phyloP scores from a whole-genome alignment of 2,797 vertebrate genomes.

The Choloepus didactylus region DNA sequence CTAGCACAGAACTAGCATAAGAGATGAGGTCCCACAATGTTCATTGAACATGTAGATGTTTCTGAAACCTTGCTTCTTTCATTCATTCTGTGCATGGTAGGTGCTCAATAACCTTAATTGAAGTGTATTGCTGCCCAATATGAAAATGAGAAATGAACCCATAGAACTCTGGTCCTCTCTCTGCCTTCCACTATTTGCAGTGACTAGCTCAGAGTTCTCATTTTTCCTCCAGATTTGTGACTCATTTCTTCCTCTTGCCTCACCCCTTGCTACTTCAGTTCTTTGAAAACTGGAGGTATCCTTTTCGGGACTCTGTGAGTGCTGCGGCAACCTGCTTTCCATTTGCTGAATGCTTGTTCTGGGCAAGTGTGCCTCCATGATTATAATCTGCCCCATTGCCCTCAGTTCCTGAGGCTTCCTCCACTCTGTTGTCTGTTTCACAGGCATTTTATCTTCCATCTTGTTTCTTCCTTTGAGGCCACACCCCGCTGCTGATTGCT shows the following conservation, averaged over 20 bases:
- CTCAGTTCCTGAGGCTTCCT: not conserved
- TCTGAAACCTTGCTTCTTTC: slow-evolving; percentile 5
- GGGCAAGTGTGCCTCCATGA: slow-evolving; percentile 28
- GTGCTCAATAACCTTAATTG: not conserved
- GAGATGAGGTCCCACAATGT: not conserved
- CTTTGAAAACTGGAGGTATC: slow-evolving; percentile 70
- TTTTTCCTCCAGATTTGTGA: slow-evolving; percentile 64
- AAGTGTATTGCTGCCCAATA: not conserved
- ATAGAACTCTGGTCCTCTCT: not conserved
- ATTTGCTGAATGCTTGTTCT: not conserved
- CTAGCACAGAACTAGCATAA: not conserved
- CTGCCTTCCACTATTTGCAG: slow-evolving; percentile 28
- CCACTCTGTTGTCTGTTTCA: slow-evolving; percentile 31
- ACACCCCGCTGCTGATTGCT: slow-evolving; percentile 40
- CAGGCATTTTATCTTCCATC: slow-evolving; percentile 61
- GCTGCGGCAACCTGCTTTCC: slow-evolving; percentile 64
- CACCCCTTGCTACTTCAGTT: slow-evolving; percentile 45
- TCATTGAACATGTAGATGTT: not conserved
- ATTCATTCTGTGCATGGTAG: slow-evolving; percentile 25
- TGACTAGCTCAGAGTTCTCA: slow-evolving; percentile 14
- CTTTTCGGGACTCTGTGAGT: slow-evolving; percentile 3
- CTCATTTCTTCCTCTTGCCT: slow-evolving; percentile 64
- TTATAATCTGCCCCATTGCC: not conserved
- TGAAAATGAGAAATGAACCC: slow-evolving; percentile 42
- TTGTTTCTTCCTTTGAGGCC: slow-evolving; percentile 53